Evolutionary conservation across 2,888 invertebrate genomes (phyloP).

Genomic region (Cepaea hortensis): DNA sequence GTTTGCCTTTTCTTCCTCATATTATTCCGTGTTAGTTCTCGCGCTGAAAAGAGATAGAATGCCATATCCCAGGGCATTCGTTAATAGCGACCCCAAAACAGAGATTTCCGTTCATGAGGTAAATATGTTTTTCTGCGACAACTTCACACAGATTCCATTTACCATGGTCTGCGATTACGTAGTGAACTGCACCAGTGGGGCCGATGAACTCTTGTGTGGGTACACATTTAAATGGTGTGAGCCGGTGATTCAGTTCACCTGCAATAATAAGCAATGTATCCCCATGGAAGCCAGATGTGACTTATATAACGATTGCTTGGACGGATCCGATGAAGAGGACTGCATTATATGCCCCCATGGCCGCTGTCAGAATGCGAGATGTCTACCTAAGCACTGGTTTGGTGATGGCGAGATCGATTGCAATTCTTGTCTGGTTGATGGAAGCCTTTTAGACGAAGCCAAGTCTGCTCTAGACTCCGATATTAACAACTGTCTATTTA

Average conservation of each 20-base stretch:
- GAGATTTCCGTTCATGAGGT: background rate
- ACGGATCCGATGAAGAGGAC: conserved; percentile 32
- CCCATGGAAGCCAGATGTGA: conserved; percentile 15
- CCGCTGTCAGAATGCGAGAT: conserved; percentile 23
- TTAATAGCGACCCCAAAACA: background rate
- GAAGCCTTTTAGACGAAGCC: background rate
- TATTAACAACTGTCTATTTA: conserved; percentile 20
- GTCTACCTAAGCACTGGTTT: conserved; percentile 38
- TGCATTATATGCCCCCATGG: conserved; percentile 22
- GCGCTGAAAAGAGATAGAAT: background rate
- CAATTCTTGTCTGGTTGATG: conserved; percentile 1
- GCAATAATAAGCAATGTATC: conserved; percentile 7
- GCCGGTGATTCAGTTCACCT: background rate
- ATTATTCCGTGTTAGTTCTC: background rate
- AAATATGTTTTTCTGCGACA: background rate
- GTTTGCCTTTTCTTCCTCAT: background rate
- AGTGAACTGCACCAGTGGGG: background rate
- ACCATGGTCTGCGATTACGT: conserved; percentile 18
- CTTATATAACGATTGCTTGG: conserved; percentile 27
- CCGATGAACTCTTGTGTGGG: conserved; percentile 4
- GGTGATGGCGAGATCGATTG: conserved; percentile 37
- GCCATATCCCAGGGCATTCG: background rate
- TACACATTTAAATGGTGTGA: background rate
- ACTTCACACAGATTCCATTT: conserved; percentile 23
- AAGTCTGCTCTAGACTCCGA: background rate